Base-by-base conservation (phyloP, 2,113 vertebrate species). In the Bufo bufo region DNA sequence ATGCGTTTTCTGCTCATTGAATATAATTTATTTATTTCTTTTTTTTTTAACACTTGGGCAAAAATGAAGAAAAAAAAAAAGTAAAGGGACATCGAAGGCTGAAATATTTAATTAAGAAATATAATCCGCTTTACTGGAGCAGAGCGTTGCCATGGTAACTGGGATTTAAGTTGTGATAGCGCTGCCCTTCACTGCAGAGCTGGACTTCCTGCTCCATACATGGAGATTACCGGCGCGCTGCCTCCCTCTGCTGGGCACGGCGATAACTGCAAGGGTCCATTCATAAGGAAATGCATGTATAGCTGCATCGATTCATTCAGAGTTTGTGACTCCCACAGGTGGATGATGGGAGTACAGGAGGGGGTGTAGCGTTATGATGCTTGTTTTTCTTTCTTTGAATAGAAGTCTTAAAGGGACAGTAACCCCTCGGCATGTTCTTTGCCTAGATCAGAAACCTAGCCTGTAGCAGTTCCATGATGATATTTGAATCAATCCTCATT, bases 41-140 rank as follows among this genome's bases (percentile, higher is more conserved):
- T 11, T 63, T 47, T 20, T 14, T n/a, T 50, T 50, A 2, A 82
- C 20, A n/a, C 43, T 47, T 84, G 45, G 9, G 52, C 6, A 43
- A 56, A 74, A 19, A 47, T n/a, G n/a, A 3, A 43, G 13, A 50
- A 16, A 17, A 17, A 19, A 74, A 19, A 45, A 52, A 52, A 52
- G 9, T 52, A 9, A 6, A 5, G 5, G 52, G 9, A 13, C 33
- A 14, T 12, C 52, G 13, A 16, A 59, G 71, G 23, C 56, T 72
- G 11, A 20, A 75, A 85, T 75, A n/a, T 72, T 85, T 85, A 75
- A 85, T 85, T 75, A 85, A 74, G 71, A 85, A 75, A 75, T 75
- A 85, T 58, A 75, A 52, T 72, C 82, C 71, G 17, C 69, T 85
- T 54, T 85, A 45, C 17, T 61, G n/a, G 23, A 77, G 56, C 85